Evolutionary conservation across 1,140 invertebrate species (phyloP).

Genomic region (Brachionus koreanus): DNA sequence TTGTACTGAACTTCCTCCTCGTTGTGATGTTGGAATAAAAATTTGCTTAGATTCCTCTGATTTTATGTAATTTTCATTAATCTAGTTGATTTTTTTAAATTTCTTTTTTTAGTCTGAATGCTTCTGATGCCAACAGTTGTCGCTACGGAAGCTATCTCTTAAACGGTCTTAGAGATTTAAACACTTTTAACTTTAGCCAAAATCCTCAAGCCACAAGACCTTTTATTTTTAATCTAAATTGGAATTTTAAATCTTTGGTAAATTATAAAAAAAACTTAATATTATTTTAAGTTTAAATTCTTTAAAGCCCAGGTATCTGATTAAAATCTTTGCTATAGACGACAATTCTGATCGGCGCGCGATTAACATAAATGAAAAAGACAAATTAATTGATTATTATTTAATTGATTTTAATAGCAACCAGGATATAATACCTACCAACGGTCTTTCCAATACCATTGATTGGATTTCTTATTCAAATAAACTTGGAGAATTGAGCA

Average conservation of each 20-base stretch:
- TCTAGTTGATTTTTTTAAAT: neutral
- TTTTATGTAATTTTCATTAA: neutral
- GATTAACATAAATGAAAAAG: neutral
- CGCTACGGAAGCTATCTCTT: neutral
- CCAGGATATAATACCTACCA: neutral
- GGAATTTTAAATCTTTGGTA: neutral
- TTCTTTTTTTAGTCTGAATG: neutral
- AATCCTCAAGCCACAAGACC: conserved; percentile 28
- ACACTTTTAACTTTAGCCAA: conserved; percentile 4
- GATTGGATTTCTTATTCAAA: conserved; percentile 6
- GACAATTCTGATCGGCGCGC: conserved; percentile 24
- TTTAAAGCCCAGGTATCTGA: conserved; percentile 26
- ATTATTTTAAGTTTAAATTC: neutral
- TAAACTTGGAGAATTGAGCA: neutral
- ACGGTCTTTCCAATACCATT: neutral
- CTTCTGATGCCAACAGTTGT: conserved; percentile 1
- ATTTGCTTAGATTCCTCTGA: conserved; percentile 34
- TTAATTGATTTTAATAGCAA: conserved; percentile 6
- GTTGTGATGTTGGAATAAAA: conserved; percentile 33
- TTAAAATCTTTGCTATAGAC: conserved; percentile 33
- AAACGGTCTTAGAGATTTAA: conserved; percentile 4
- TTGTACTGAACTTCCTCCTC: neutral
- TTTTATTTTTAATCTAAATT: conserved; percentile 35
- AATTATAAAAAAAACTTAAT: neutral
- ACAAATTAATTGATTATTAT: conserved; percentile 39